These are phyloP conservation scores for Hippocampus barbouri DNA, from an alignment of 2,113 vertebrate species.

Conservation along the genomic window DNA sequence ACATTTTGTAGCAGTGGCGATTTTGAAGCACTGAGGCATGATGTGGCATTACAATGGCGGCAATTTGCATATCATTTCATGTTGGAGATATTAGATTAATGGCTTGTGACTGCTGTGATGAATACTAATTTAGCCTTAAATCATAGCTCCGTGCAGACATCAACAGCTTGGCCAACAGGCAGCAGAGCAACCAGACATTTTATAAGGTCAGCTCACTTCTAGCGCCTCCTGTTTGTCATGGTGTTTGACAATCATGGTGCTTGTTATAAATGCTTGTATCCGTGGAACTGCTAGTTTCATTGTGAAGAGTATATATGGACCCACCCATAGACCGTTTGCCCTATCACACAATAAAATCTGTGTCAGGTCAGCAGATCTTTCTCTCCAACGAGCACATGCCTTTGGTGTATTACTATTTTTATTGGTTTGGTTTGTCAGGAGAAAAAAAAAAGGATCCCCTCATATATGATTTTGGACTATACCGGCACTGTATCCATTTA, in stretches of 20 bases:
- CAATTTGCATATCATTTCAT: slow-evolving; percentile 75
- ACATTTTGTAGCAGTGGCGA: slow-evolving; percentile 43
- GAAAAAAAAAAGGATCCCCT: slow-evolving; percentile 9
- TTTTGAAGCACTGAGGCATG: slow-evolving; percentile 59
- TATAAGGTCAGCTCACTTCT: slow-evolving; percentile 62
- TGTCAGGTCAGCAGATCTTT: slow-evolving; percentile 27
- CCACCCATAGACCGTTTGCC: slow-evolving; percentile 47
- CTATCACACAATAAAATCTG: slow-evolving; percentile 55
- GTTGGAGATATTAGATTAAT: slow-evolving; percentile 73
- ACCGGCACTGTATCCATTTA: slow-evolving; percentile 7
- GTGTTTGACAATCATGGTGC: slow-evolving; percentile 44
- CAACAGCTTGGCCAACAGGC: slow-evolving; percentile 49
- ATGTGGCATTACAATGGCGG: slow-evolving; percentile 63
- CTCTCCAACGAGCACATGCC: slow-evolving; percentile 17
- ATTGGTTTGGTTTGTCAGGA: slow-evolving; percentile 12
- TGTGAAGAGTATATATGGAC: slow-evolving; percentile 42
- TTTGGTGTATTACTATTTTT: slow-evolving; percentile 22
- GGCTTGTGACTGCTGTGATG: slow-evolving; percentile 71
- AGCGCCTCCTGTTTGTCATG: slow-evolving; percentile 42
- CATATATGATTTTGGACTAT: slow-evolving; percentile 19
- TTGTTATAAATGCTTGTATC: slow-evolving; percentile 62
- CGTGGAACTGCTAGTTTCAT: slow-evolving; percentile 51
- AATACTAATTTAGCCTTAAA: slow-evolving; percentile 73
- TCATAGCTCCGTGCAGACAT: slow-evolving; percentile 57
- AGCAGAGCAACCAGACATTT: slow-evolving; percentile 53